Evolutionary conservation across 2,113 vertebrate species (phyloP), one percentile per base, ranked within the genome.

Genomic region (Tragulus kanchil): DNA sequence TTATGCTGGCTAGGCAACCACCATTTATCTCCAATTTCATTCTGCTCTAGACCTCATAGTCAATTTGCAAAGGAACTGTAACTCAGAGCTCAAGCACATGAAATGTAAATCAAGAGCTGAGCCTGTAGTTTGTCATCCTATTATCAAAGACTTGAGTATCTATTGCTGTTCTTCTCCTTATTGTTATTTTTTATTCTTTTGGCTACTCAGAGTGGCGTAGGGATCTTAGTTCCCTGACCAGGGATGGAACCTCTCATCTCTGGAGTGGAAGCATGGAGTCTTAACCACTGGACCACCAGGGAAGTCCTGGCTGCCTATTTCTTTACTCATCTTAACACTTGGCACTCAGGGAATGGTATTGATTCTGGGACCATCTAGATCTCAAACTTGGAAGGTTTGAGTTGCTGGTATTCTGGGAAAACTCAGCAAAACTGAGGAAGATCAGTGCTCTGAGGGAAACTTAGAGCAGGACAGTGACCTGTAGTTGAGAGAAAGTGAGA

Each of bases 351-450:
- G 5, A n/a, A 23, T 73, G n/a, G 25, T 93, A 69, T 91, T 89
- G 89, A 97, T 95, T 89, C 77, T 96, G 83, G 81, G 58, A 96
- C 69, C 52, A 92, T 82, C 75, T 85, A 85, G 50, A 36, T 61
- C 85, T 93, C 61, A 54, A 84, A 81, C 58, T 92, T 71, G 64
- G 94, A 86, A 91, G 56, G 58, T 71, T 42, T 91, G 65, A 97
- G 65, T 56, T 77, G 62, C 93, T 85, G 11, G 21, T 92, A 59
- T 97, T 85, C 81, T 96, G 50, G 93, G 94, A 94, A 94, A 0
- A 0, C 26, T 75, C 78, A 79, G 77, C 0, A 2, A 64, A 94
- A 61, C 5, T 56, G 86, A 65, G 64, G 90, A 25, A 23, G 48
- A 54, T 93, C 81, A 42, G 42, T 28, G 45, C 23, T 95, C 67